Percentiles rank a stretch among this genome's conserved stretches.
Conservation (phyloP, 2,888 invertebrate species). For the Agonopterix subpropinquella region DNA sequence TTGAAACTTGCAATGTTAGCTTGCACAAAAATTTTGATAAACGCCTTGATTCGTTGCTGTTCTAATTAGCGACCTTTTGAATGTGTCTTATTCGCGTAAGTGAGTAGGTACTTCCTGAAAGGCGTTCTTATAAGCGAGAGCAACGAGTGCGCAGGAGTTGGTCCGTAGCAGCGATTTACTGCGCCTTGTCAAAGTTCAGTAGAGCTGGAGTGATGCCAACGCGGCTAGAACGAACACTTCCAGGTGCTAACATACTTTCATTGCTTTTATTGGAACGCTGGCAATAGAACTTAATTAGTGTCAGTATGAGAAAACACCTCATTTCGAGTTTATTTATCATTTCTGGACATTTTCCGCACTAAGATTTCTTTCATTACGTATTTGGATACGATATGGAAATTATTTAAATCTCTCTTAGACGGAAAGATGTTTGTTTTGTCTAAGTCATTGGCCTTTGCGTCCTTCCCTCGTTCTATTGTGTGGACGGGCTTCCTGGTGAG, state of each 20-base stretch:
- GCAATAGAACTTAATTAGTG: slow-evolving; percentile 25
- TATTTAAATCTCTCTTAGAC: slow-evolving; percentile 3
- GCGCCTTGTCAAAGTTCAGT: slow-evolving; percentile 70
- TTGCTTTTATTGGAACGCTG: slow-evolving; percentile 30
- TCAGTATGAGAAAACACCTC: slow-evolving; percentile 9
- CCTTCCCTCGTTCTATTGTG: slow-evolving; percentile 43
- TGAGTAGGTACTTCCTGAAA: slow-evolving; percentile 3
- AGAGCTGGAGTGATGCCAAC: slow-evolving; percentile 65
- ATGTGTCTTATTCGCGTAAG: neutral
- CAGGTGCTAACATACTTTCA: slow-evolving; percentile 48
- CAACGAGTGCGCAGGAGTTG: slow-evolving; percentile 23
- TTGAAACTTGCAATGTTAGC: slow-evolving; percentile 20
- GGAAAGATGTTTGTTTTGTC: slow-evolving; percentile 30
- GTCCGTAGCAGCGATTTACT: slow-evolving; percentile 43
- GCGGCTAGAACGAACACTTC: slow-evolving; percentile 55
- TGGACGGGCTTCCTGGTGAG: slow-evolving; percentile 49
- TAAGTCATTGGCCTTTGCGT: slow-evolving; percentile 47
- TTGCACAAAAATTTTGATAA: neutral
- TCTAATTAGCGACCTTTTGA: slow-evolving; percentile 1
- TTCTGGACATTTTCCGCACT: neutral
- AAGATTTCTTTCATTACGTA: no score
- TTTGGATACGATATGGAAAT: neutral
- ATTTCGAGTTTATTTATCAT: slow-evolving; percentile 9
- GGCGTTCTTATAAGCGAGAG: slow-evolving; percentile 7
- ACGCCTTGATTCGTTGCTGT: neutral